Evolutionary conservation across 2,797 vertebrate species (phyloP).

Genomic region (Nyctibius grandis): DNA sequence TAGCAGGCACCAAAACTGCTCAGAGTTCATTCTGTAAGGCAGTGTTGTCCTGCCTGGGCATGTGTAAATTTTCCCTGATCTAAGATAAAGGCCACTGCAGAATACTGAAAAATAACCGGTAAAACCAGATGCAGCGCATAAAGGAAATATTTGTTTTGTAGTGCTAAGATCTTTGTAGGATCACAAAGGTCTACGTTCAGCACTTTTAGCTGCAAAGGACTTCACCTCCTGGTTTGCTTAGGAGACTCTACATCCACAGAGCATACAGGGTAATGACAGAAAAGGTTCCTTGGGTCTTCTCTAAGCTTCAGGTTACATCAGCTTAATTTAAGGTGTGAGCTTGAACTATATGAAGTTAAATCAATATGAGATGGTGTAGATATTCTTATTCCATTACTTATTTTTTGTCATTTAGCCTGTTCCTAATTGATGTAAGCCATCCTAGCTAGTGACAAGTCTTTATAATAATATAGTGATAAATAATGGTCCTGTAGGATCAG

Average conservation of each 20-base stretch:
- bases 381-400: background rate
- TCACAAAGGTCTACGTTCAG: background rate
- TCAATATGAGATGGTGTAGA: background rate
- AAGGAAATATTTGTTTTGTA: background rate
- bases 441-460: background rate
- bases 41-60: background rate
- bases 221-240: background rate
- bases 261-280: background rate
- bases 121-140: background rate
- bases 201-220: background rate
- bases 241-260: background rate
- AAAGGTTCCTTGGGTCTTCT: background rate
- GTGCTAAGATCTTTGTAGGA: background rate
- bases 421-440: background rate
- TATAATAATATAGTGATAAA: background rate
- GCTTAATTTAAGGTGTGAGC: background rate
- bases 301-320: background rate
- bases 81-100: background rate
- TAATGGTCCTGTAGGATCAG: background rate
- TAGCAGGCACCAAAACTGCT: background rate
- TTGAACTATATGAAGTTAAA: background rate
- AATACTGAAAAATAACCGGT: background rate
- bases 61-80: fast-evolving
- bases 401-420: background rate
- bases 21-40: background rate